Base-by-base conservation (phyloP, 2,797 vertebrate species). In the Carapus acus region DNA sequence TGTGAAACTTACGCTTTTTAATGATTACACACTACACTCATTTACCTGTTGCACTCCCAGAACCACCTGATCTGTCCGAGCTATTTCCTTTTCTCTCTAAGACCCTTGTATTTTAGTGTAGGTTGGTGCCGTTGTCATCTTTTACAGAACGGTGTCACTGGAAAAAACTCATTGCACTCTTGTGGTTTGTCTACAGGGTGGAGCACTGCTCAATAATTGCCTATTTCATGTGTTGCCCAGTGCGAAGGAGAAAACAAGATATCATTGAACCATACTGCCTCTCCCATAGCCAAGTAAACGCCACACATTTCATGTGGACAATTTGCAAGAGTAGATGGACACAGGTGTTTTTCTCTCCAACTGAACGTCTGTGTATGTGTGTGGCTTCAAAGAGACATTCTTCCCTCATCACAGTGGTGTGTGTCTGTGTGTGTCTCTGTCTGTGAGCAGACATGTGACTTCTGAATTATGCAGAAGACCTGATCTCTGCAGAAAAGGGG, bases 381-480 rank as follows among this genome's bases (percentile, higher is more conserved):
- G 11, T 23, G 19, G 42, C 23, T 29, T 62, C 49, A 43, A 39
- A 37, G 17, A 50, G 21, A 53, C 53, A 57, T 66, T 62, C 37
- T 59, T 51, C 36, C 31, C 20, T 19, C 62, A 19, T 54, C 34
- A 63, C 24, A 1, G 36, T 22, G 9, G n/a, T 44, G 40, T 9
- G 49, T 62, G 39, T 74, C 36, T 67, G 48, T 54, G 54, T 54
- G 51, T 76, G 3, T 53, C 69, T 65, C 72, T 73, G 67, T 51
- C 41, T 68, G 54, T 52, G 43, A 61, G 70, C 43, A 49, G 62
- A 61, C 74, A 70, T 70, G 80, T 78, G 74, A 65, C 61, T 62
- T 56, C 67, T 88, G 74, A 88, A 85, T 87, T 77, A 86, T 86
- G 73, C 79, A 87, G 64, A 27, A 78, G 48, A 56, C 56, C 37